Percentiles rank a stretch among this genome's conserved stretches.
Evolutionary conservation across 2,888 invertebrate genomes (phyloP).

Genomic region (Chloromyia formosa): DNA sequence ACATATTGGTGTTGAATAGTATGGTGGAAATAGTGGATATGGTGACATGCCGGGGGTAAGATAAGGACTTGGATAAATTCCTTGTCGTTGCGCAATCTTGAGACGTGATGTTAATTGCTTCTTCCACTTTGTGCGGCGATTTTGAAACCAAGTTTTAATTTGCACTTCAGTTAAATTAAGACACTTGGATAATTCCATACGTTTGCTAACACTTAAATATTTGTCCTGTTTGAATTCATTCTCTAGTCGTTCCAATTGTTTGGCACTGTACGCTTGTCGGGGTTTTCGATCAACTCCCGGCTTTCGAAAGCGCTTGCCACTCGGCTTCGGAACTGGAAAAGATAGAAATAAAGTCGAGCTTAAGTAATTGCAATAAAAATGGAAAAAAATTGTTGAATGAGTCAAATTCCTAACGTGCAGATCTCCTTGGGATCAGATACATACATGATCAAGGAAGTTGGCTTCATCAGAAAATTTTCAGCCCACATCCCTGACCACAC

Average conservation of each 20-base stretch:
- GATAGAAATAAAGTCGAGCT: constrained; percentile 39
- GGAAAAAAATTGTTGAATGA: too few species aligned
- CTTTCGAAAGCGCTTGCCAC: constrained; percentile 81
- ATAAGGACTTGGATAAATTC: constrained; percentile 76
- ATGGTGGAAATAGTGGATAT: constrained; percentile 50
- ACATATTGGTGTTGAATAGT: constrained; percentile 50
- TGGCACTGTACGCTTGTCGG: constrained; percentile 94
- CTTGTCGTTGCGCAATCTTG: constrained; percentile 89
- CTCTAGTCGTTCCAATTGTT: constrained; percentile 90
- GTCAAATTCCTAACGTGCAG: too few species aligned
- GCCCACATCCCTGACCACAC: too few species aligned
- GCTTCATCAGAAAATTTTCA: too few species aligned
- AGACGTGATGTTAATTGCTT: constrained; percentile 91
- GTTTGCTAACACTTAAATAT: constrained; percentile 93
- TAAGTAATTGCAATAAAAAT: not conserved
- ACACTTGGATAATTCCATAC: constrained; percentile 91
- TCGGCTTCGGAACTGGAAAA: constrained; percentile 79
- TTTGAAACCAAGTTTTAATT: constrained; percentile 97
- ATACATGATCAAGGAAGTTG: too few species aligned
- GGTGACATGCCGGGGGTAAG: constrained; percentile 66
- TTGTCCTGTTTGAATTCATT: constrained; percentile 95
- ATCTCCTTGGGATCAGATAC: too few species aligned
- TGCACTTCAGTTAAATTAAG: constrained; percentile 92
- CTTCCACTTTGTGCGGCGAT: constrained; percentile 96
- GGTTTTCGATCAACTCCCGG: constrained; percentile 93